A percentile compares a stretch with the other conserved stretches of the same genome.
phyloP scores from a whole-genome alignment of 2,113 vertebrate species.

The Ascaphus truei region DNA sequence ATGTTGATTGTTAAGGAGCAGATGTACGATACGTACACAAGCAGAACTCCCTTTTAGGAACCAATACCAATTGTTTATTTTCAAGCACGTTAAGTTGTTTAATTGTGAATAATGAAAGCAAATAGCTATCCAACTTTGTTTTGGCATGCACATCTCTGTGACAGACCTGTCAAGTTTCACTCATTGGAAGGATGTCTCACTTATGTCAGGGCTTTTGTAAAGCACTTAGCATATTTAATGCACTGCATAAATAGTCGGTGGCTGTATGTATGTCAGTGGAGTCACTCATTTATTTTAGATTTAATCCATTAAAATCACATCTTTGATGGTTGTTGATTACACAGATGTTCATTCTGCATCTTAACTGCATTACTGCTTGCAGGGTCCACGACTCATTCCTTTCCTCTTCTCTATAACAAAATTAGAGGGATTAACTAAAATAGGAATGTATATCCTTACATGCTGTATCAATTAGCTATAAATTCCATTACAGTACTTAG shows the following conservation, averaged over 20 bases:
- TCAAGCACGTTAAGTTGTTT: neutral
- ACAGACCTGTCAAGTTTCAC: conserved; percentile 22
- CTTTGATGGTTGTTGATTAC: conserved; percentile 12
- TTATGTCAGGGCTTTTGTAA: conserved; percentile 20
- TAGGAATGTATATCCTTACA: neutral
- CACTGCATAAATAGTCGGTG: conserved; percentile 11
- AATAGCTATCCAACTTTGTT: conserved; percentile 19
- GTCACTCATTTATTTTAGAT: conserved; percentile 5
- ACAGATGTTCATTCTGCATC: conserved; percentile 6
- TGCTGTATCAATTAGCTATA: too few relatives aligned
- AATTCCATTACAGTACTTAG: too few relatives aligned
- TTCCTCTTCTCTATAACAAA: neutral
- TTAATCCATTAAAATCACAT: conserved; percentile 25
- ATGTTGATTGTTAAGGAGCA: conserved; percentile 55
- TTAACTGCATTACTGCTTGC: neutral
- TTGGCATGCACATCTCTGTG: neutral
- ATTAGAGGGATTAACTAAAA: neutral
- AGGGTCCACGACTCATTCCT: too few relatives aligned
- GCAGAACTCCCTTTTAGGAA: neutral
- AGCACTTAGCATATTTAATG: conserved; percentile 5
- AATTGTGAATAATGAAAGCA: conserved; percentile 27
- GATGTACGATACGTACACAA: conserved; percentile 34
- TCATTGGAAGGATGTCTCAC: conserved; percentile 20
- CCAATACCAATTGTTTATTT: conserved; percentile 20
- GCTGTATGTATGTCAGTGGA: too few relatives aligned